These are phyloP conservation scores for Trachelus troglodyta DNA, from an alignment of 2,888 invertebrate genomes.

Conservation along the genomic window DNA sequence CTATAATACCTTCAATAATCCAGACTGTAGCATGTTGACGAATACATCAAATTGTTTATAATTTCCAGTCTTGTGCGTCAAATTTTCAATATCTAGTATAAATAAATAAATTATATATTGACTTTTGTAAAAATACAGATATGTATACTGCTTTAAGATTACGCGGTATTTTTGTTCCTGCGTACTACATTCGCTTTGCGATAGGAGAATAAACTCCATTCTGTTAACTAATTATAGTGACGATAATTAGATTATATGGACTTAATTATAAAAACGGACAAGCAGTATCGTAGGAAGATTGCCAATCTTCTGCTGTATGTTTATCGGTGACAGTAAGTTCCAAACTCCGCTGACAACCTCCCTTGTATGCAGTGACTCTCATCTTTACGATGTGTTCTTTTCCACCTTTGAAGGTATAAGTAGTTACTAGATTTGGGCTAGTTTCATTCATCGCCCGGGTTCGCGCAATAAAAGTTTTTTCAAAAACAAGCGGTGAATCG, in stretches of 20 bases:
- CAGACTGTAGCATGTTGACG: slow-evolving; percentile 69
- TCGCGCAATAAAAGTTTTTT: background rate
- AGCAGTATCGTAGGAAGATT: slow-evolving; percentile 68
- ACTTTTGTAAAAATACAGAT: background rate
- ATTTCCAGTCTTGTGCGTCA: slow-evolving; percentile 70
- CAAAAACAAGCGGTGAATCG: background rate
- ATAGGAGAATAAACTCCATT: slow-evolving; percentile 22
- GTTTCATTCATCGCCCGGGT: slow-evolving; percentile 42
- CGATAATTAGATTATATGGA: slow-evolving; percentile 13
- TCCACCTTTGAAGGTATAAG: slow-evolving; percentile 65
- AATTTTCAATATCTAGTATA: slow-evolving; percentile 68
- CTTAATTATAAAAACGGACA: slow-evolving; percentile 62
- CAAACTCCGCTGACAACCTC: slow-evolving; percentile 58
- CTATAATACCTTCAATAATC: slow-evolving; percentile 66
- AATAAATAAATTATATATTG: background rate
- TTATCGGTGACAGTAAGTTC: slow-evolving; percentile 69
- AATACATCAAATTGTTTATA: slow-evolving; percentile 71
- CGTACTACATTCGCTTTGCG: background rate
- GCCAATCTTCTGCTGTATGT: slow-evolving; percentile 70
- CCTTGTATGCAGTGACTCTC: slow-evolving; percentile 56
- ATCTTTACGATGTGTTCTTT: slow-evolving; percentile 67
- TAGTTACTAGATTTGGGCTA: slow-evolving; percentile 66
- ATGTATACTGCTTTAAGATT: background rate
- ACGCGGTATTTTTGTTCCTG: background rate
- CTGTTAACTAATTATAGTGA: slow-evolving; percentile 45